phyloP scores from a whole-genome alignment of 2,797 vertebrate genomes.

The Amazona ochrocephala region DNA sequence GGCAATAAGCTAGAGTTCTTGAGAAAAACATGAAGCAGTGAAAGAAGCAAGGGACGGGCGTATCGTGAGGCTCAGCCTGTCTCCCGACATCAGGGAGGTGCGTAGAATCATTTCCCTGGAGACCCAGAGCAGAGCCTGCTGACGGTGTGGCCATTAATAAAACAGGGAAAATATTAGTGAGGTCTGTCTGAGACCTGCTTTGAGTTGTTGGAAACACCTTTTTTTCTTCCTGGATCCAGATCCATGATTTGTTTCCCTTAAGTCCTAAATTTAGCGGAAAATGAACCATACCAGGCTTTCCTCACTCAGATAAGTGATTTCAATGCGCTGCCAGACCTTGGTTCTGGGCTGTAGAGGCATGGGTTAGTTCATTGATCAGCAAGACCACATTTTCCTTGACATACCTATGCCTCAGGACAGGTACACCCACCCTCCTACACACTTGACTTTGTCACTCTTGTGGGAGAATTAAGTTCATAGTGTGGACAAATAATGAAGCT shows the following conservation, averaged over 20 bases:
- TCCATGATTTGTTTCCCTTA: neutral
- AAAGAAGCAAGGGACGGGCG: neutral
- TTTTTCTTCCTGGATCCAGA: neutral
- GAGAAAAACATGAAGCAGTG: neutral
- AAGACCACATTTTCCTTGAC: neutral
- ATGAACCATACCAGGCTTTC: neutral
- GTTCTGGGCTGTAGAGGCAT: neutral
- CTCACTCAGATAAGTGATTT: neutral
- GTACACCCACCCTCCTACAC: fast-evolving
- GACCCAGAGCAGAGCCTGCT: neutral
- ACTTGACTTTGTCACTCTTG: fast-evolving
- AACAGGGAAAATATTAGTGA: neutral
- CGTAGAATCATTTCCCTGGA: slow-evolving; percentile 20
- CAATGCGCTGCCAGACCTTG: neutral
- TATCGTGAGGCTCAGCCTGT: neutral
- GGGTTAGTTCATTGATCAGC: neutral
- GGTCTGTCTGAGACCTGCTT: neutral
- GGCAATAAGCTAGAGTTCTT: slow-evolving; percentile 14
- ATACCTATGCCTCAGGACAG: neutral
- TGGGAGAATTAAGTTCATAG: neutral
- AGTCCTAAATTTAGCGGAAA: slow-evolving; percentile 12
- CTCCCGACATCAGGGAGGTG: slow-evolving; percentile 5
- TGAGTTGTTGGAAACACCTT: slow-evolving; percentile 39
- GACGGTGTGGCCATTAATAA: neutral
- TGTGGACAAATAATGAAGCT: neutral